Base-by-base conservation (phyloP, 2,888 invertebrate species). In the Mayetiola destructor region DNA sequence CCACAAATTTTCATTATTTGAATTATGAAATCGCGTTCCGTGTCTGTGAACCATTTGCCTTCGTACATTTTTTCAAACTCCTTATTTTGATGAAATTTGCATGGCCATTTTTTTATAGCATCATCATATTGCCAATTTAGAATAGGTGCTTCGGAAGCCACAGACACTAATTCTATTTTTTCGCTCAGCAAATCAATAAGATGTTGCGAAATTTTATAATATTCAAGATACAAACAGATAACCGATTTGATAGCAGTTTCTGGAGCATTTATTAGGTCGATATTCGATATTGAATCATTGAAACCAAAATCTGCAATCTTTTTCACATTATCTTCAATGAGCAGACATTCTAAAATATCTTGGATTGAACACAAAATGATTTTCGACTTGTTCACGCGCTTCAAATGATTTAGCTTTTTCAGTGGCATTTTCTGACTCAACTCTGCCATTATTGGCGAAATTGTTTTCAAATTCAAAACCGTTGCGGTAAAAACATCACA, bases 51-150 rank as follows among this genome's bases (percentile, higher is more conserved):
- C 59, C 82, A 75, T 1, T 72, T 73, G 16, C 80, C 81, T 12
- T 77, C 75, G 2, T 80, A 68, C 12, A 88, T 66, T 53, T 76
- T 77, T 66, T 91, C 90, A n/a, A 84, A 65, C 60, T 81, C 79
- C 59, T 80, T 79, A 65, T 89, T 82, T 0, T 85, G 84, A 71
- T 91, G 90, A 66, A 90, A 92, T 66, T 88, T 88, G 57, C 85
- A 80, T 0, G 91, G 85, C 93, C 93, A 93, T 42, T 78, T 68
- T 56, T 74, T 72, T 14, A 76, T 75, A 5, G 79, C 77, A 61
- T 73, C 70, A 1, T 76, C 72, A 64, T 81, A 84, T 65, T 92
- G 91, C 42, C 70, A 72, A 56, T 80, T 79, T 0, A 86, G 76
- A 65, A 76, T 77, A 0, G 88, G 84, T 8, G 29, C 14, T 4